Evolutionary conservation across 2,888 invertebrate species (phyloP).

Genomic region (Liopterus haemorrhoidalis): DNA sequence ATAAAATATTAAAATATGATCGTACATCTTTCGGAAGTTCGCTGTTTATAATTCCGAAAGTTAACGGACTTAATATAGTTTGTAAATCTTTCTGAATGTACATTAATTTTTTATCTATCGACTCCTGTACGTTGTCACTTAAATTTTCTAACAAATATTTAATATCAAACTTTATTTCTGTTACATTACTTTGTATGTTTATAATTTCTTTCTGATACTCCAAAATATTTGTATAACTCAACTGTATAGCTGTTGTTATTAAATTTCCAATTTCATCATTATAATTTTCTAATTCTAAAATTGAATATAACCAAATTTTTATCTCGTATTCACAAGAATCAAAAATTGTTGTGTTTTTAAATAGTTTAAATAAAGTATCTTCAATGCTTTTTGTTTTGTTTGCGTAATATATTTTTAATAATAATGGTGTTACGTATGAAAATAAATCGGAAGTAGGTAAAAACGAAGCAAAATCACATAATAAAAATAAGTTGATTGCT

Average conservation of each 20-base stretch:
- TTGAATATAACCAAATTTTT: constrained; percentile 59
- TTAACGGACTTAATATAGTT: constrained; percentile 37
- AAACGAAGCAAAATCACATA: constrained; percentile 42
- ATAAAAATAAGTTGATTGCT: constrained; percentile 44
- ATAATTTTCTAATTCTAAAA: constrained; percentile 25
- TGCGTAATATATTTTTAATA: constrained; percentile 47
- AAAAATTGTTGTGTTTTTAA: constrained; percentile 60
- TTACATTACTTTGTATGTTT: neutral
- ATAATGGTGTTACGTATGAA: constrained; percentile 30
- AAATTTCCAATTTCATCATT: constrained; percentile 8
- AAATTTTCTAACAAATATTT: constrained; percentile 44
- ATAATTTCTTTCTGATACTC: constrained; percentile 9
- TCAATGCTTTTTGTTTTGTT: constrained; percentile 34
- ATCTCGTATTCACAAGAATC: constrained; percentile 60
- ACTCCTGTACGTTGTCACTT: constrained; percentile 42
- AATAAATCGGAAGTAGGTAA: constrained; percentile 36
- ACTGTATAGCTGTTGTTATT: constrained; percentile 4
- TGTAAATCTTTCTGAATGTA: constrained; percentile 21
- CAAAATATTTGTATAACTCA: constrained; percentile 4
- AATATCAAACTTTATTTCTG: constrained; percentile 20
- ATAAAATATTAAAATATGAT: constrained; percentile 45
- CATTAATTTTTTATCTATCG: constrained; percentile 24
- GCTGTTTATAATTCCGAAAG: constrained; percentile 43
- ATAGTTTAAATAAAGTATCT: constrained; percentile 48
- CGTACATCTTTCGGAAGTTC: constrained; percentile 37